These are phyloP conservation scores for Tachysurus fulvidraco DNA, from an alignment of 2,113 vertebrate species.

Conservation along the genomic window DNA sequence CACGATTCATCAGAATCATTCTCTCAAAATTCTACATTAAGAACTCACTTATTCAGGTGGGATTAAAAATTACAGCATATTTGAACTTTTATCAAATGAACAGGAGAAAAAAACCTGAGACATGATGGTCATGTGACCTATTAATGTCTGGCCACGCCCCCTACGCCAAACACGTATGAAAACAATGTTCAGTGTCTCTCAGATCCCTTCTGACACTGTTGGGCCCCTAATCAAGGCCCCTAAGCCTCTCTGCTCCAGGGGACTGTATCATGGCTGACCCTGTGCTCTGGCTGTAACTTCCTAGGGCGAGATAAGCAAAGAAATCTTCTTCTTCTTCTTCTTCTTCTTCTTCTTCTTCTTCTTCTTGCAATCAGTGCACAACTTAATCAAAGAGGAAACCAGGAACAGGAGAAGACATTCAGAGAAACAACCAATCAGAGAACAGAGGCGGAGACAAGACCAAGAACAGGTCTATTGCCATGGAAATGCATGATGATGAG, in stretches of 20 bases:
- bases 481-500: no score
- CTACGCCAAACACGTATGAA: background rate
- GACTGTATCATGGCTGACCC: no score
- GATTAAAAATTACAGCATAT: background rate
- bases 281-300: no score
- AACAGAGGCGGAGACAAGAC: background rate
- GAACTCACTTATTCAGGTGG: background rate
- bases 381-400: background rate
- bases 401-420: background rate
- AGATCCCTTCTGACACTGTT: no score
- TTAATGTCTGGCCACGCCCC: background rate
- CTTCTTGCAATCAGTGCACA: background rate
- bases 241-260: no score
- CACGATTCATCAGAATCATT: background rate
- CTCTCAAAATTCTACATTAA: background rate
- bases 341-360: no score
- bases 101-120: background rate
- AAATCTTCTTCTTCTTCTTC: no score
- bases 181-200: no score
- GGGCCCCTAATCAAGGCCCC: no score
- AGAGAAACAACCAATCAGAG: background rate
- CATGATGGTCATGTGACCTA: background rate
- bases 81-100: background rate
- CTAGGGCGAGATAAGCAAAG: no score
- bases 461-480: background rate